Base-by-base conservation (phyloP, 2,888 invertebrate species). In the Hyposoter dolosus region DNA sequence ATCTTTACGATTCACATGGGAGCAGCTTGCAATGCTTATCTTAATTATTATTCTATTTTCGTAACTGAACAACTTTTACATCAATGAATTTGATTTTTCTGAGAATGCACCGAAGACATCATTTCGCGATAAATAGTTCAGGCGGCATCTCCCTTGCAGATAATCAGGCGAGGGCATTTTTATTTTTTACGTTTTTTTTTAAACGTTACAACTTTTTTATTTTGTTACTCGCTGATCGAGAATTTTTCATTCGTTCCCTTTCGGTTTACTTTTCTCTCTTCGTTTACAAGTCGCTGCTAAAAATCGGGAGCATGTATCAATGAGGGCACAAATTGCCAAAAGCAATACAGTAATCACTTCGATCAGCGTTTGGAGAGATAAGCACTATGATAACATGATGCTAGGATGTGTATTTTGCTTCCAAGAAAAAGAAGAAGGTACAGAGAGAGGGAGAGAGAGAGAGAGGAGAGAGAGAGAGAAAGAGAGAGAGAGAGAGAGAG, bases 331-430 rank as follows among this genome's bases (percentile, higher is more conserved):
- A 63, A 75, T 75, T 66, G 43, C 23, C 82, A 28, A 69, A 40
- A 82, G 69, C 50, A 43, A 40, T 19, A n/a, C 40, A 47, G 40
- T 23, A 69, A 69, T 82, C 76, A 40, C 69, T 69, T 82, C 69
- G 68, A 69, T 82, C 69, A 19, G 47, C 40, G 60, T 43, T 43
- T 63, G 60, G 23, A 35, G 45, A 40, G 60, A 82, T 82, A 71
- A 71, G 23, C n/a, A 63, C n/a, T 40, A n/a, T 45, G 82, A 75
- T 75, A 75, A 74, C 65, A 78, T 12, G 45, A 78, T 17, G 45
- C 35, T 47, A 60, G 32, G 28, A 45, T 9, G 43, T 56, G 19
- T 56, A 60, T 69, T 69, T 50, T 71, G 15, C 50, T 56, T 66
- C 66, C 23, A 9, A 23, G 23, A 28, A 56, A 43, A 15, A 19